Evolutionary conservation across 2,888 invertebrate genomes (phyloP).

Genomic region (Odontothrips loti): DNA sequence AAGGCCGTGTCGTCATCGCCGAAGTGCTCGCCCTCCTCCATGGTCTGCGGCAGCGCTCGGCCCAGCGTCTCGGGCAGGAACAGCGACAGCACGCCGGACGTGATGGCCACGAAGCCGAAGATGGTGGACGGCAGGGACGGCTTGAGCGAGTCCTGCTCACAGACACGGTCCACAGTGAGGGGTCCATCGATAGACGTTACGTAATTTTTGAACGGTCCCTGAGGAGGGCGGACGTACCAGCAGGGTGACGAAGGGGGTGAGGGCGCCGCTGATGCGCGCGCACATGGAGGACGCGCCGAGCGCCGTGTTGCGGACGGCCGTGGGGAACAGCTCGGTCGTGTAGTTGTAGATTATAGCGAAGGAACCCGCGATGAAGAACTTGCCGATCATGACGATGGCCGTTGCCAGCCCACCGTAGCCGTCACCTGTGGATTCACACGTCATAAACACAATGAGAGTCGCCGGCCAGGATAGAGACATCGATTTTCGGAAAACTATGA

Average conservation of each 20-base stretch:
- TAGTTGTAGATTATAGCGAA: slow-evolving; percentile 44
- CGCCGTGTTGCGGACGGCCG: slow-evolving; percentile 42
- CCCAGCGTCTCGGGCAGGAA: slow-evolving; percentile 43
- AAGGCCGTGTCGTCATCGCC: slow-evolving; percentile 39
- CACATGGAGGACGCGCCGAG: slow-evolving; percentile 43
- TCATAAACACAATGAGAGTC: too few species aligned
- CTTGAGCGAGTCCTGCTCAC: slow-evolving; percentile 40
- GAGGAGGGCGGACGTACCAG: slow-evolving; percentile 38
- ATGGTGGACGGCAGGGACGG: slow-evolving; percentile 41
- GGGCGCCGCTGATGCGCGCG: slow-evolving; percentile 42
- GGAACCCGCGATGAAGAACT: slow-evolving; percentile 43
- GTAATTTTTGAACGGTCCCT: too few species aligned
- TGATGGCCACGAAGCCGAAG: slow-evolving; percentile 41
- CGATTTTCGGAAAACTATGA: too few species aligned
- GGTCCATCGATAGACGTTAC: too few species aligned
- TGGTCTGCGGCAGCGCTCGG: slow-evolving; percentile 42
- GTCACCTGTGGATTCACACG: slow-evolving; percentile 44
- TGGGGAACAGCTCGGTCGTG: slow-evolving; percentile 44
- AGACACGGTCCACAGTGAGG: neutral
- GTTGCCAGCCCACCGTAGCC: slow-evolving; percentile 16
- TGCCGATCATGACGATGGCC: slow-evolving; percentile 41
- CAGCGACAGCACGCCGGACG: slow-evolving; percentile 40
- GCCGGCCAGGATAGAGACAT: too few species aligned
- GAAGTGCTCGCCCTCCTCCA: slow-evolving; percentile 42
- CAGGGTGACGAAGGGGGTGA: slow-evolving; percentile 42